Base-by-base conservation (phyloP, 2,797 vertebrate species). In the Gallinago nigripennis region DNA sequence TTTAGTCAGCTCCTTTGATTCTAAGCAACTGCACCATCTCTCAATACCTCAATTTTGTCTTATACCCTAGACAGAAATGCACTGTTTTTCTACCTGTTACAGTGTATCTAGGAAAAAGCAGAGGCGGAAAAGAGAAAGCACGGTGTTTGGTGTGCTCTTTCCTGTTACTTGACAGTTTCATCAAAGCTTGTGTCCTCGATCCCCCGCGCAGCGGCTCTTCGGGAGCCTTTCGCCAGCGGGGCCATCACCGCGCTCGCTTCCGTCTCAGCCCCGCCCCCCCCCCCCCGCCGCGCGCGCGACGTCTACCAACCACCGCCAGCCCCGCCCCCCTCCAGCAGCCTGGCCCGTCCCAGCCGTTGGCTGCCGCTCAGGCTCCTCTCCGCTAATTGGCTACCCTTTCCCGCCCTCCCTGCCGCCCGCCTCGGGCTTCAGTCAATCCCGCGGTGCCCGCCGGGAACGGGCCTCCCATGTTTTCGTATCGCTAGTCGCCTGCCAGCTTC, bases 141-240 rank as follows among this genome's bases (percentile, higher is more conserved):
- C 20, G 3, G 6, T 2, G 23, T 13, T 23, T 8, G 28, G 12
- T 37, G 28, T 53, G 33, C 37, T 50, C 43, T 6, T 18, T 35
- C 50, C 45, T 3, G 1, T 31, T 56, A 35, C 39, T 27, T 2
- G 5, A 8, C 1, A 18, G 69, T 27, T 18, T 37, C 39, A 24
- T 6, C 28, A 12, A 16, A 39, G 8, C 9, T 21, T 1, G 24
- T 6, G 5, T 6, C 3, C 14, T 17, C 4, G 11, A 8, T 8
- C 31, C 7, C 6, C 9, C 19, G 4, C 51, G 28, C 28, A 18
- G 16, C 2, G 16, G 16, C 11, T 46, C 61, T 6, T 25, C 33
- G 17, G 5, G 8, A 45, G 20, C 1, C 28, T 12, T 17, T 18
- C 7, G 4, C 18, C 51, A 61, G 35, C 31, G 5, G 14, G 9